These are phyloP conservation scores for Eulacestoma nigropectus DNA, from an alignment of 2,113 vertebrate species.

Conservation along the genomic window DNA sequence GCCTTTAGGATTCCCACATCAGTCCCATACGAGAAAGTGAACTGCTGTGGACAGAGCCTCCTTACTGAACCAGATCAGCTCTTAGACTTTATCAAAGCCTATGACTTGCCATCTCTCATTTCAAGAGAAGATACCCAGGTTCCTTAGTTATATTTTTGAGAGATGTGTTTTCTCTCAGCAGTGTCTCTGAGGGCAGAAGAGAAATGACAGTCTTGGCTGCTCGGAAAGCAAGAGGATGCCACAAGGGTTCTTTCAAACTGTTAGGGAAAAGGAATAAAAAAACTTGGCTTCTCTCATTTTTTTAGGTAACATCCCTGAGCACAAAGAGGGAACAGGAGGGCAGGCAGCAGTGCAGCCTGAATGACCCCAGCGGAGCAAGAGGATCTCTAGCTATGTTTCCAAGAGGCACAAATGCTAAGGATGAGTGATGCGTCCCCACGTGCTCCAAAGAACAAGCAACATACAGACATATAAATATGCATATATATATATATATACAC, in stretches of 20 bases:
- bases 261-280: neutral
- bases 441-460: neutral
- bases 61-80: neutral
- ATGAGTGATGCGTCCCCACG: neutral
- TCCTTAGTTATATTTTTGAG: neutral
- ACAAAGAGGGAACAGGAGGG: neutral
- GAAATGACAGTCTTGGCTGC: neutral
- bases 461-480: neutral
- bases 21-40: neutral
- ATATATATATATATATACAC: rapidly evolving
- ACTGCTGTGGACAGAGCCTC: neutral
- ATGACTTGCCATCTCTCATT: neutral
- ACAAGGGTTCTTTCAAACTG: neutral
- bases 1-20: neutral
- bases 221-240: neutral
- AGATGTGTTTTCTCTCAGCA: neutral
- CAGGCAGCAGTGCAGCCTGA: neutral
- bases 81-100: neutral
- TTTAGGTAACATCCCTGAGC: neutral
- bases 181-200: neutral
- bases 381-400: neutral
- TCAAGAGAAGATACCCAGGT: neutral
- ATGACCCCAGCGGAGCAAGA: neutral
- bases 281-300: neutral
- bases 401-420: neutral